These are phyloP conservation scores for Arnoldichthys spilopterus DNA, from an alignment of 2,797 vertebrate genomes.

Conservation along the genomic window DNA sequence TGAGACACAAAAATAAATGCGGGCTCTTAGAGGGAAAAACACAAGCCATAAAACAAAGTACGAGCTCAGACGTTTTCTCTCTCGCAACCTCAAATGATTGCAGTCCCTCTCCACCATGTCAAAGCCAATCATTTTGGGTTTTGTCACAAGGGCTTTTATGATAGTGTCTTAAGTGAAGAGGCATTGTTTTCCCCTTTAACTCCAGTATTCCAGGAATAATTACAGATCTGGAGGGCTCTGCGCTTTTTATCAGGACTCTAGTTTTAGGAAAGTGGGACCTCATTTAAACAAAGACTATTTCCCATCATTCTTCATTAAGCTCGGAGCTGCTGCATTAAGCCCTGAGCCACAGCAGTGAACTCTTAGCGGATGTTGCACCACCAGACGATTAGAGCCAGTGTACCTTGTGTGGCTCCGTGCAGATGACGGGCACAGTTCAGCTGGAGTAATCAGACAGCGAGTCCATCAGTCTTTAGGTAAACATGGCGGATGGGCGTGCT, in stretches of 20 bases:
- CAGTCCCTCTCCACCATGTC: conserved; percentile 65
- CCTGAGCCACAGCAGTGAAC: too few species aligned
- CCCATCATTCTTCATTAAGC: conserved; percentile 45
- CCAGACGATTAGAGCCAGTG: neutral
- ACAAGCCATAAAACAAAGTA: conserved; percentile 70
- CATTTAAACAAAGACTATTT: conserved; percentile 18
- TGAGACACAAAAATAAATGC: conserved; percentile 76
- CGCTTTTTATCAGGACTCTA: conserved; percentile 27
- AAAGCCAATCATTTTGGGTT: conserved; percentile 75
- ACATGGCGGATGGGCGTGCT: conserved; percentile 68
- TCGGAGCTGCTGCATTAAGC: conserved; percentile 23
- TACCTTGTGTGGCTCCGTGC: conserved; percentile 7
- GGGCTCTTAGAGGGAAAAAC: conserved; percentile 65
- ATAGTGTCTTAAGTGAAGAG: conserved; percentile 58
- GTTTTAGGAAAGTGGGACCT: conserved; percentile 4
- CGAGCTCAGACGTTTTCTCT: conserved; percentile 67
- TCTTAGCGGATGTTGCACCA: neutral
- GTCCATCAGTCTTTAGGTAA: conserved; percentile 76
- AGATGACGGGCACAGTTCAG: conserved; percentile 36
- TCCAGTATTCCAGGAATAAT: conserved; percentile 28
- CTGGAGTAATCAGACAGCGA: conserved; percentile 74
- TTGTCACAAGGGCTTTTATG: conserved; percentile 71
- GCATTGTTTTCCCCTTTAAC: conserved; percentile 41
- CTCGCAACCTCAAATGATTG: conserved; percentile 74
- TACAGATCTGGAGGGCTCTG: conserved; percentile 29